Evolutionary conservation across 2,888 invertebrate genomes (phyloP), one percentile per base, ranked within the genome.

Genomic region (Rhabditoides inermis): DNA sequence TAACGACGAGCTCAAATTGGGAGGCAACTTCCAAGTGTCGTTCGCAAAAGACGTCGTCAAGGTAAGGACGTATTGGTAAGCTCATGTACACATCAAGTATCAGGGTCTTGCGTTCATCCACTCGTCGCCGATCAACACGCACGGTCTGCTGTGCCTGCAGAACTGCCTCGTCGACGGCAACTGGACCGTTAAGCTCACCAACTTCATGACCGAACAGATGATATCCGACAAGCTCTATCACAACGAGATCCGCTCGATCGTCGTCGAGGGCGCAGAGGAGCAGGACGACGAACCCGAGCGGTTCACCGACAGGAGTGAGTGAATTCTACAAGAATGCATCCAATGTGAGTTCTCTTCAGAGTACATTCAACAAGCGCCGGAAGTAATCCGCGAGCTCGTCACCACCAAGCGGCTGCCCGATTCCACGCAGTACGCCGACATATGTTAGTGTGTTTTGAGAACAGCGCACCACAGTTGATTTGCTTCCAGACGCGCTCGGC

Each of bases 31-130:
- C 49, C 74, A 75, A 65, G 69, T 72, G 7, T 70, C 74, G 4
- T 75, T 74, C 48, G 69, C 74, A 1, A 75, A 75, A 35, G 74
- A 74, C 54, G 68, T 74, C 37, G 70, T 71, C 27, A 73, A 72
- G 63, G 70, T 69, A 49, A 3, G 5, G 15, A 15, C 4, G 3
- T 5, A 5, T 18, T n/a, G 37, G 20, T 25, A 47, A 32, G 18
- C 6, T 32, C 7, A 32, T 32, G 6, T 32, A 37, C 15, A 32
- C 5, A 18, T 23, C n/a, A 3, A 22, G 15, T 23, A 61, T 55
- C 28, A 70, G 68, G 74, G 73, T 1, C 59, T 74, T 6, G 53
- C 54, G 25, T 74, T 70, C 51, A 51, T 74, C 0, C 74, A 74
- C 54, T 53, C 61, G 3, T 72, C 74, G 15, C 61, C 62, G 5